Conservation (phyloP, 1,140 invertebrate genomes). For the Caenorhabditis tropicalis region DNA sequence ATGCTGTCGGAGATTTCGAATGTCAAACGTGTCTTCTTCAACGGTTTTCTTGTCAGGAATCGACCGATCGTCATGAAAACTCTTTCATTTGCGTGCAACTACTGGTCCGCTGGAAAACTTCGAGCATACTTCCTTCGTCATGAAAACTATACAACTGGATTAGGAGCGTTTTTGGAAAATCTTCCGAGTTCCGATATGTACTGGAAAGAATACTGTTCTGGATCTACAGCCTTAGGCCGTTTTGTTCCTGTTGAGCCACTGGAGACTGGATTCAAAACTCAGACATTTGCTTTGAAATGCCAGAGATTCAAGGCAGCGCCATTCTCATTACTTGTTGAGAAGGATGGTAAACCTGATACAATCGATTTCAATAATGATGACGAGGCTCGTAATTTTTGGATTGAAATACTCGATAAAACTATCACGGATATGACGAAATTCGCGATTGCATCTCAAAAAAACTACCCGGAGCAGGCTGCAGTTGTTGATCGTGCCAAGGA, state of each 20-base stretch:
- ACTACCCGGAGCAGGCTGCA: constrained; percentile 76
- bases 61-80: constrained; percentile 82
- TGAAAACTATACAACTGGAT: constrained; percentile 82
- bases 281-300: constrained; percentile 60
- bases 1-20: constrained; percentile 58
- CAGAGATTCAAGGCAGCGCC: constrained; percentile 55
- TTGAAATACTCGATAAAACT: constrained; percentile 86
- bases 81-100: constrained; percentile 80
- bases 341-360: constrained; percentile 79
- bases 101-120: constrained; percentile 78
- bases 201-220: constrained; percentile 82
- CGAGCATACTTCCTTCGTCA: constrained; percentile 81
- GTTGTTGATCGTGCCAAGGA: constrained; percentile 82
- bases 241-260: constrained; percentile 73
- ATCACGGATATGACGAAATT: constrained; percentile 73
- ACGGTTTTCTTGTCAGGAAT: constrained; percentile 81
- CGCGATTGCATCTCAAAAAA: constrained; percentile 81
- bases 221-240: constrained; percentile 78
- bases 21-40: constrained; percentile 78
- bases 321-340: constrained; percentile 77
- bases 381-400: constrained; percentile 89
- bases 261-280: constrained; percentile 55
- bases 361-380: constrained; percentile 84
- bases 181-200: constrained; percentile 77
- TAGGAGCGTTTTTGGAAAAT: constrained; percentile 79